These are phyloP conservation scores for Acropternis orthonyx DNA, from an alignment of 2,797 vertebrate genomes.

Conservation along the genomic window DNA sequence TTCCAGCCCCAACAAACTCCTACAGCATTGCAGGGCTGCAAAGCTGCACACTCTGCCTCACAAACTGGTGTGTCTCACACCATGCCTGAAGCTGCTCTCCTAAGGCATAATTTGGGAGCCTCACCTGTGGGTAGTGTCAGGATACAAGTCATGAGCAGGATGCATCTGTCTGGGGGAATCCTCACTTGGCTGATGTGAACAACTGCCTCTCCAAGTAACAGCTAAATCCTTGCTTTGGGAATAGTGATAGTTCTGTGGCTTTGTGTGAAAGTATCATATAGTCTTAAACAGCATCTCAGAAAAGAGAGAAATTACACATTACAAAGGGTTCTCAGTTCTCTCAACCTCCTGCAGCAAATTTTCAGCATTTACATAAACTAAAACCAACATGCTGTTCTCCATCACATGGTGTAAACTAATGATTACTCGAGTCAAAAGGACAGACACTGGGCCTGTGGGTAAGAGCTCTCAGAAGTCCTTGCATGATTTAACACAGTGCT, in stretches of 20 bases:
- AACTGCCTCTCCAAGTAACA: not conserved
- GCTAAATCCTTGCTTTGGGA: not conserved
- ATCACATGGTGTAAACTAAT: not conserved
- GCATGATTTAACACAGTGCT: not conserved
- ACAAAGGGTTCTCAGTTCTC: not conserved
- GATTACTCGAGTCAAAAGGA: not conserved
- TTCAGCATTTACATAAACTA: not conserved
- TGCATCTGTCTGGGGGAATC: not conserved
- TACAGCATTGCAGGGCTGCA: not conserved
- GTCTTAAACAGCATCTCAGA: not conserved
- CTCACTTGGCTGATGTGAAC: not conserved
- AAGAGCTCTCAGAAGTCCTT: not conserved
- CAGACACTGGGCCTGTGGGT: not conserved
- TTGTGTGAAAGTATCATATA: not conserved
- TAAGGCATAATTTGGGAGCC: not conserved
- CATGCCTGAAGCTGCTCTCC: not conserved
- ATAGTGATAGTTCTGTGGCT: not conserved
- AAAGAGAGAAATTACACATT: not conserved
- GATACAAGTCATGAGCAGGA: not conserved
- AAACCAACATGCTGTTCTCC: not conserved
- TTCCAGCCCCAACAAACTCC: not conserved
- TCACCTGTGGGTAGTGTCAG: not conserved
- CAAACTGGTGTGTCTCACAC: not conserved
- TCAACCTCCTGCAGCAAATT: not conserved
- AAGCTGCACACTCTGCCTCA: not conserved